phyloP scores from a whole-genome alignment of 2,113 vertebrate species.

The Epinephelus lanceolatus region DNA sequence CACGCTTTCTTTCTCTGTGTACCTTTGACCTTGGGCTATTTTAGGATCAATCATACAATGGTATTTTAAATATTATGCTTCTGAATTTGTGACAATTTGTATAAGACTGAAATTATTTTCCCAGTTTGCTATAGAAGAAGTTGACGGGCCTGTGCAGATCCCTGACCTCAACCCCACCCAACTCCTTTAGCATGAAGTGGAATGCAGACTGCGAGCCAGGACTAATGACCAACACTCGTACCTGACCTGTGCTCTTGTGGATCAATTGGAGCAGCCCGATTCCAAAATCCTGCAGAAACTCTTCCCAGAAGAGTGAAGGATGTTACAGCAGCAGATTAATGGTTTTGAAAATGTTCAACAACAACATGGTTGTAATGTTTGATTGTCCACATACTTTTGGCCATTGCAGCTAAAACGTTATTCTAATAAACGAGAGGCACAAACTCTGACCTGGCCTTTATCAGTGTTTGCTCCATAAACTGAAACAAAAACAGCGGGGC shows the following conservation, averaged over 20 bases:
- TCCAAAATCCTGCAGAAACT: neutral
- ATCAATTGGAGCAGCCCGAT: neutral
- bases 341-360: too few relatives aligned
- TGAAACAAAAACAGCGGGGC: neutral
- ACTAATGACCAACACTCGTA: neutral
- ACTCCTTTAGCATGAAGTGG: neutral
- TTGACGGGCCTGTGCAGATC: neutral
- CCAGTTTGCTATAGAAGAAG: neutral
- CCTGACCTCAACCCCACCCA: neutral
- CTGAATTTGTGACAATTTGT: neutral
- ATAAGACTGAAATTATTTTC: neutral
- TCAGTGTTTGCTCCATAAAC: neutral
- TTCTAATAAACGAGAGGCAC: neutral
- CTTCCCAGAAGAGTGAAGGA: neutral
- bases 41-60: neutral
- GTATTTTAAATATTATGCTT: neutral
- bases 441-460: neutral
- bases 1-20: neutral
- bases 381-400: slow-evolving; percentile 6
- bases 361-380: neutral
- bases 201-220: neutral
- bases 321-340: neutral
- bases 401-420: neutral
- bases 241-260: neutral
- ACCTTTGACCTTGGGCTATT: neutral